Conservation (phyloP, 2,113 vertebrate genomes). For the Salminus brasiliensis region DNA sequence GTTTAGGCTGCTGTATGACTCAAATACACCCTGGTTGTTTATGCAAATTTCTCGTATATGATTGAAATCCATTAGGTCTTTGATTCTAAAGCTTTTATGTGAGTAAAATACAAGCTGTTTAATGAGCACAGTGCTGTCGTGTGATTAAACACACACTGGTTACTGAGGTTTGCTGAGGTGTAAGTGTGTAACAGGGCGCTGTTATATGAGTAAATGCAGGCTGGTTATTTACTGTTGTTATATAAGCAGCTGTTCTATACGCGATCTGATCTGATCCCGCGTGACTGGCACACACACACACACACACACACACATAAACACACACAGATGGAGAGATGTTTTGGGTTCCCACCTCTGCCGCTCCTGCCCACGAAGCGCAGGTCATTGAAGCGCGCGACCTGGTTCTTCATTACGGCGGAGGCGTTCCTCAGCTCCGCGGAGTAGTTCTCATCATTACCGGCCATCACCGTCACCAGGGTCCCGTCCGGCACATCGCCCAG, state of each 20-base stretch:
- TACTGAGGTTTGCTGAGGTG: background rate
- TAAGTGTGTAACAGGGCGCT: background rate
- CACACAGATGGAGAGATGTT: background rate
- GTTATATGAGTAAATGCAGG: background rate
- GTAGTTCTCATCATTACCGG: constrained; percentile 99
- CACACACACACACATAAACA: too few relatives aligned
- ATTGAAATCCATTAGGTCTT: too few relatives aligned
- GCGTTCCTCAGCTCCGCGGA: constrained; percentile 98
- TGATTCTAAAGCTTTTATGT: background rate
- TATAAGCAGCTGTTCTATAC: background rate
- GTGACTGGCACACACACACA: too few relatives aligned
- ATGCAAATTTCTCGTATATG: too few relatives aligned
- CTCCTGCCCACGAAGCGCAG: constrained; percentile 97
- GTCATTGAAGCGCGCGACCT: constrained; percentile 98
- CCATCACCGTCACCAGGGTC: constrained; percentile 98
- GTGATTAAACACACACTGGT: background rate
- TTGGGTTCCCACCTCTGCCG: constrained; percentile 86
- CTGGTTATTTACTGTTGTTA: background rate
- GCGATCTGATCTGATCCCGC: background rate
- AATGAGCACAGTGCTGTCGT: too few relatives aligned
- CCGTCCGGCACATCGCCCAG: constrained; percentile 97
- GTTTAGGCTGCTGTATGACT: too few relatives aligned
- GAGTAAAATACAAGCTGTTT: background rate
- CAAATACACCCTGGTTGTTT: too few relatives aligned
- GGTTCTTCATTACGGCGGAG: constrained; percentile 99